Conservation (phyloP, 2,113 vertebrate genomes). For the Hypocryptadius cinnamomeus region DNA sequence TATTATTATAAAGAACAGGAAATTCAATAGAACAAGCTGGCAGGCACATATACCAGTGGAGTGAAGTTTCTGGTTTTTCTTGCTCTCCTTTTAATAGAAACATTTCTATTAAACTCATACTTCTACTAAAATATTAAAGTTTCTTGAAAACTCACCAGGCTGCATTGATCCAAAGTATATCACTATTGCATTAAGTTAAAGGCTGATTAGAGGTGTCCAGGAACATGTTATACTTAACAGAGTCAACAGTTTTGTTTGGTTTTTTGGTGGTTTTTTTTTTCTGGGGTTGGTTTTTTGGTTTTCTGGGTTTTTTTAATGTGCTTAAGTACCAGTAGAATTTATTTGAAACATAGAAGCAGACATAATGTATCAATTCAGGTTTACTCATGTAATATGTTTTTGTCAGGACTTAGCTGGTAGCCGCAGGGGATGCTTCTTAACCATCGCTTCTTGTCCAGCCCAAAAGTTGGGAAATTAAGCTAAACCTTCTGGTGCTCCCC, state of each 20-base stretch:
- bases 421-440: not conserved
- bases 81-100: constrained; percentile 24
- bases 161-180: not conserved
- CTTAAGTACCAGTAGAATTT: not conserved
- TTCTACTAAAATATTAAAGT: constrained; percentile 16
- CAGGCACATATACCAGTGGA: not conserved
- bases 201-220: not conserved
- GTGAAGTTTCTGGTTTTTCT: not conserved
- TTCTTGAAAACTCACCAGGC: not conserved
- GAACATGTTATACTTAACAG: not conserved
- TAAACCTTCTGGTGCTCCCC: not conserved
- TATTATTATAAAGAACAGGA: constrained; percentile 15
- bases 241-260: not conserved
- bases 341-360: not conserved
- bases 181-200: not conserved
- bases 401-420: not conserved
- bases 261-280: not conserved
- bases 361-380: not conserved
- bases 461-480: not conserved
- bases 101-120: constrained; percentile 26
- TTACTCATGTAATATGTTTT: not conserved
- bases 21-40: constrained; percentile 21
- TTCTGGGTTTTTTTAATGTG: not conserved
- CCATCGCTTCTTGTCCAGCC: not conserved
- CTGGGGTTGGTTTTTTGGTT: too few species aligned